Base-by-base conservation (phyloP, 2,888 invertebrate species). In the Conops quadrifasciatus region DNA sequence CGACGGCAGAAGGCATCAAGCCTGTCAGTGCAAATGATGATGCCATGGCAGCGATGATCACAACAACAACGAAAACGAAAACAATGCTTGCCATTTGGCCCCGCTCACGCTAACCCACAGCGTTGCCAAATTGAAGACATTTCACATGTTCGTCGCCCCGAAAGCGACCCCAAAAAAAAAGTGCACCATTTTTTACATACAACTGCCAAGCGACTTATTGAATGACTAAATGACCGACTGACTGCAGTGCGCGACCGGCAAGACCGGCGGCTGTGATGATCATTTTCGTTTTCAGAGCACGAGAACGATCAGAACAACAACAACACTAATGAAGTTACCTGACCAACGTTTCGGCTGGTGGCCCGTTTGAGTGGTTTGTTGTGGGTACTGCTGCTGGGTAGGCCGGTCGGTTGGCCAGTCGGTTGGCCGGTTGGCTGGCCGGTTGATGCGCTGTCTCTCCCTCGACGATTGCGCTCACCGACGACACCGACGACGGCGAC, bases 11-110 rank as follows among this genome's bases (percentile, higher is more conserved):
- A 62, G 26, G 65, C 65, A 58, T 43, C 67, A 67, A 36, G 56
- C 58, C 56, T 67, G 67, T 60, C 67, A 68, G 45, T 43, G 60
- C 59, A 68, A 68, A 68, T 60, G 49, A 68, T 60, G 49, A 59
- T 49, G 45, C 19, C 53, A 56, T 49, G 59, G 47, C 24, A 26
- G 26, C 28, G 49, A 36, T 36, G 36, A 36, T 9, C 36, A 36
- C 36, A 36, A 36, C 36, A 36, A 36, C 4, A 4, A 9, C 36
- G 9, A 36, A 4, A 36, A 36, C 36, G 36, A 36, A 36, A 36
- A 36, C 9, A 36, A 36, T 36, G 36, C 4, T 36, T 36, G 36
- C 9, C 36, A 36, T 36, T 36, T 36, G 36, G 36, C 36, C 36
- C 36, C 36, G 21, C 66, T 19, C 28, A 28, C 51, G 24, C 49